Percentiles rank a stretch among this genome's conserved stretches.
Evolutionary conservation across 2,113 vertebrate species (phyloP).

Genomic region (Chunga burmeisteri): DNA sequence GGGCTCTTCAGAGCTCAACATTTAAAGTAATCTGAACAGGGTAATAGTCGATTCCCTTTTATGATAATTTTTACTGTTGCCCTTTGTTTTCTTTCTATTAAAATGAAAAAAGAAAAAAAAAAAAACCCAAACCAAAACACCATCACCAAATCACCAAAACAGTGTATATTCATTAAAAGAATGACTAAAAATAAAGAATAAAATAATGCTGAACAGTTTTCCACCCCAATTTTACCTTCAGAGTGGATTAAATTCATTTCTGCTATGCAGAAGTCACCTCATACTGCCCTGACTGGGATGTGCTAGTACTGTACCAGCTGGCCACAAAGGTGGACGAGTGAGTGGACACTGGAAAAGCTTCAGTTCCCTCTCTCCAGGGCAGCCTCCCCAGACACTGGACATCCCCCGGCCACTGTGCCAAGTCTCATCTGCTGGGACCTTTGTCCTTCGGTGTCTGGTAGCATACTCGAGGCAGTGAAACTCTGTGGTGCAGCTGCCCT

Average conservation of each 20-base stretch:
- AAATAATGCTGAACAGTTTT: background rate
- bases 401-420: background rate
- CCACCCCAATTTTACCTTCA: background rate
- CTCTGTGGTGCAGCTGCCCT: background rate
- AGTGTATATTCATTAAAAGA: background rate
- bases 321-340: background rate
- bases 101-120: fast-evolving
- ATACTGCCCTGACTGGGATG: background rate
- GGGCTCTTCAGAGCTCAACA: background rate
- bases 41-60: background rate
- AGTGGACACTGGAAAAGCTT: background rate
- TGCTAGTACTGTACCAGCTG: background rate
- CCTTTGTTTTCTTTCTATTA: background rate
- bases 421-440: background rate
- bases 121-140: background rate
- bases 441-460: background rate
- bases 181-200: background rate
- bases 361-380: background rate
- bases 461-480: fast-evolving
- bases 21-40: background rate
- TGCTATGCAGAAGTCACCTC: background rate
- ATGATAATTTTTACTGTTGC: background rate
- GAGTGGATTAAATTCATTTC: background rate
- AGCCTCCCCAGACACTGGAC: background rate
- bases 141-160: background rate